Conservation (phyloP, 1,140 invertebrate species). For the Drosophila suzukii region DNA sequence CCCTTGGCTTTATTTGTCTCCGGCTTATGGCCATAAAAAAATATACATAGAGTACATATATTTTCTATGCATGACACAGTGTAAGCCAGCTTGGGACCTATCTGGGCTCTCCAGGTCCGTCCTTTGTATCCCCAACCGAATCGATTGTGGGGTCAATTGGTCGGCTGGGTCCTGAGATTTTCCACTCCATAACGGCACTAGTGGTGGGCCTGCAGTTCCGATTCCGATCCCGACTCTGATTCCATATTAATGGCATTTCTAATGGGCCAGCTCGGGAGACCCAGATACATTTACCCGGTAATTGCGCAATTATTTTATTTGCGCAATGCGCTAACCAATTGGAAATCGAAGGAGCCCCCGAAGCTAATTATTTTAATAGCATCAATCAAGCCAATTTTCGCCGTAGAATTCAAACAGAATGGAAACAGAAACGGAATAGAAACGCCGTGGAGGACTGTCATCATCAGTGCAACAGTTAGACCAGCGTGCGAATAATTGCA, state of each 20-base stretch:
- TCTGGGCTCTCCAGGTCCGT: not conserved
- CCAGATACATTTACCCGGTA: constrained; percentile 45
- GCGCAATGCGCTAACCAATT: constrained; percentile 13
- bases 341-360: constrained; percentile 20
- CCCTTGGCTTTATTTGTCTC: constrained; percentile 34
- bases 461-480: constrained; percentile 52
- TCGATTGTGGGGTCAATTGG: constrained; percentile 30
- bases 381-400: constrained; percentile 68
- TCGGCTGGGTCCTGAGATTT: constrained; percentile 6
- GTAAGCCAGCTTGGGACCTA: not conserved
- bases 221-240: not conserved
- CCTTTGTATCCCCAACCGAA: not conserved
- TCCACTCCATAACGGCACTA: constrained; percentile 4
- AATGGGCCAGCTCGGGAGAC: not conserved
- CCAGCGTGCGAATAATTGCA: constrained; percentile 73
- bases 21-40: constrained; percentile 48
- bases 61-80: constrained; percentile 24
- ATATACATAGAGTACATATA: constrained; percentile 26
- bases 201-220: not conserved
- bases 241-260: constrained; percentile 33
- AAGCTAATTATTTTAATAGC: constrained; percentile 75
- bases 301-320: constrained; percentile 70
- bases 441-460: constrained; percentile 18
- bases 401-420: not conserved
- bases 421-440: not conserved